These are phyloP conservation scores for Paracanthobrama guichenoti DNA, from an alignment of 2,113 vertebrate species.

Conservation along the genomic window DNA sequence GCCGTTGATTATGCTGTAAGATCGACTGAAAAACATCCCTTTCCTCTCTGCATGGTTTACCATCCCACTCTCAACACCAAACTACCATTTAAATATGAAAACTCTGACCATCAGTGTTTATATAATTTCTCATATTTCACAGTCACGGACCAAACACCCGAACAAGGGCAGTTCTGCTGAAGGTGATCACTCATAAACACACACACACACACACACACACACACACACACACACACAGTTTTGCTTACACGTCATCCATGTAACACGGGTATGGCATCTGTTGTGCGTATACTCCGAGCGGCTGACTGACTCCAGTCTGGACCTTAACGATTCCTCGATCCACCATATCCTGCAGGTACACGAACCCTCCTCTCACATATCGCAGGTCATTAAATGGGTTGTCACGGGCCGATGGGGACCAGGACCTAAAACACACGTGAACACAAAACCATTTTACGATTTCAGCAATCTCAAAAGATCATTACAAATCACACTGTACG, in stretches of 20 bases:
- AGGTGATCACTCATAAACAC: too few relatives aligned
- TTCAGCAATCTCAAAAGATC: too few relatives aligned
- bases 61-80: slow-evolving; percentile 16
- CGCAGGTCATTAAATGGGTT: slow-evolving; percentile 90
- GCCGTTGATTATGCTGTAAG: slow-evolving; percentile 20
- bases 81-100: not conserved
- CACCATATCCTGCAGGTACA: slow-evolving; percentile 92
- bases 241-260: slow-evolving; percentile 87
- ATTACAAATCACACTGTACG: too few relatives aligned
- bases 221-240: slow-evolving; percentile 51
- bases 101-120: not conserved
- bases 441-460: slow-evolving; percentile 22
- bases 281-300: slow-evolving; percentile 88
- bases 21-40: slow-evolving; percentile 29
- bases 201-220: slow-evolving; percentile 50
- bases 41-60: not conserved
- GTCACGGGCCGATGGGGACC: slow-evolving; percentile 91
- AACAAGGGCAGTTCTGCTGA: too few relatives aligned
- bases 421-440: slow-evolving; percentile 79
- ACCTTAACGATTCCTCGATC: slow-evolving; percentile 86
- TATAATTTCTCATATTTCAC: not conserved
- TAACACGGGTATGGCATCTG: slow-evolving; percentile 98
- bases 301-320: slow-evolving; percentile 79
- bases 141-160: not conserved
- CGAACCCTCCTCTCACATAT: slow-evolving; percentile 93